Conservation (phyloP, 2,797 vertebrate species). For the Myotis daubentonii region DNA sequence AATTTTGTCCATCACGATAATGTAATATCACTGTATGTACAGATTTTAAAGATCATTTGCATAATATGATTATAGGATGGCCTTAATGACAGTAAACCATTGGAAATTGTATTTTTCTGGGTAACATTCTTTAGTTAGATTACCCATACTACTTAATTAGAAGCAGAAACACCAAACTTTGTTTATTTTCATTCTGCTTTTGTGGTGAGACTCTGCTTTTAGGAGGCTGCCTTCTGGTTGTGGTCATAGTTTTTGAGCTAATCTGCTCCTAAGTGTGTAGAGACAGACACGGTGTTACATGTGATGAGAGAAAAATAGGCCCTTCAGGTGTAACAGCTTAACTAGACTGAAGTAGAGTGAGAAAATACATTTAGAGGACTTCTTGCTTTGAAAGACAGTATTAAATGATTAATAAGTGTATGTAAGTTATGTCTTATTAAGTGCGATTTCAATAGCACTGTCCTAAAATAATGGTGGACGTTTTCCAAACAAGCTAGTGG, state of each 20-base stretch:
- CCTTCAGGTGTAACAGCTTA: neutral
- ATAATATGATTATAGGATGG: neutral
- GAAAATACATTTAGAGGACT: neutral
- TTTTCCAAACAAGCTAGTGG: constrained; percentile 41
- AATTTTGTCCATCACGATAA: neutral
- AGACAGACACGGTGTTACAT: neutral
- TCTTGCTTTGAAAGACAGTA: neutral
- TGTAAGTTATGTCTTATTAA: neutral
- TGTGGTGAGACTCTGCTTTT: neutral
- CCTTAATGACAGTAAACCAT: neutral
- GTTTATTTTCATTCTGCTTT: neutral
- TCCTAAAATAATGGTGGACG: neutral
- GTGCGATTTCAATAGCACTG: neutral
- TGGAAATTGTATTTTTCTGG: neutral
- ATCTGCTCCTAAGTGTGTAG: neutral
- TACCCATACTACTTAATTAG: neutral
- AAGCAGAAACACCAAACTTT: neutral
- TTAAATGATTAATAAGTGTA: neutral
- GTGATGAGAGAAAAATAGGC: neutral
- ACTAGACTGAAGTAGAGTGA: neutral
- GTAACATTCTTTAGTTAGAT: neutral
- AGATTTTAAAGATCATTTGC: neutral
- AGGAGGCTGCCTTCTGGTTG: neutral
- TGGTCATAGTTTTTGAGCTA: neutral
- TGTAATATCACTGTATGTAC: neutral